These are phyloP conservation scores for Leptothorax acervorum DNA, from an alignment of 2,888 invertebrate species.

Conservation along the genomic window DNA sequence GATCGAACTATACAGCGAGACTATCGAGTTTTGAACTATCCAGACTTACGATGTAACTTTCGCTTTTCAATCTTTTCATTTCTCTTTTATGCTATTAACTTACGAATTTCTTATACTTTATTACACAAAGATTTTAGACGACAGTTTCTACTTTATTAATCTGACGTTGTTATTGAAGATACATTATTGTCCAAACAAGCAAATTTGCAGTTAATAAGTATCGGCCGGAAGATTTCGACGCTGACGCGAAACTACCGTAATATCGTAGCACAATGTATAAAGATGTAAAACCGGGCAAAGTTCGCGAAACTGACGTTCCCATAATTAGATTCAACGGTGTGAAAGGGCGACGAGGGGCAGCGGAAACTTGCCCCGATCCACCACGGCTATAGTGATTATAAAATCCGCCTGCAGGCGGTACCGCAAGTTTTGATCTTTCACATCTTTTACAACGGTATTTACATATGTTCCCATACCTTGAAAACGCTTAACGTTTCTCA, in stretches of 20 bases:
- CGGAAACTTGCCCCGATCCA: conserved; percentile 67
- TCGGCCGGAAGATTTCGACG: conserved; percentile 5
- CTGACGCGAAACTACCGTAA: conserved; percentile 51
- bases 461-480: conserved; percentile 26
- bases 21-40: conserved; percentile 29
- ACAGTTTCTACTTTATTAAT: background rate
- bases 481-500: background rate
- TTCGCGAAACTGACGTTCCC: conserved; percentile 72
- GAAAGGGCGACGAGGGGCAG: conserved; percentile 59
- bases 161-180: conserved; percentile 8
- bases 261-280: conserved; percentile 57
- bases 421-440: conserved; percentile 58
- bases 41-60: conserved; percentile 26
- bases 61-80: conserved; percentile 12
- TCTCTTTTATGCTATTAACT: background rate
- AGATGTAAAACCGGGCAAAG: conserved; percentile 67
- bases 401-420: conserved; percentile 65
- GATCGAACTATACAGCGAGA: background rate
- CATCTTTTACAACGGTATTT: conserved; percentile 49
- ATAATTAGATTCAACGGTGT: conserved; percentile 73
- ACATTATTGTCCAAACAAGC: conserved; percentile 9
- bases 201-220: conserved; percentile 37
- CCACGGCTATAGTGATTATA: conserved; percentile 71
- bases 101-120: background rate
- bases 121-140: conserved; percentile 4